phyloP scores from a whole-genome alignment of 1,140 invertebrate genomes.

The Acromyrmex echinatior region DNA sequence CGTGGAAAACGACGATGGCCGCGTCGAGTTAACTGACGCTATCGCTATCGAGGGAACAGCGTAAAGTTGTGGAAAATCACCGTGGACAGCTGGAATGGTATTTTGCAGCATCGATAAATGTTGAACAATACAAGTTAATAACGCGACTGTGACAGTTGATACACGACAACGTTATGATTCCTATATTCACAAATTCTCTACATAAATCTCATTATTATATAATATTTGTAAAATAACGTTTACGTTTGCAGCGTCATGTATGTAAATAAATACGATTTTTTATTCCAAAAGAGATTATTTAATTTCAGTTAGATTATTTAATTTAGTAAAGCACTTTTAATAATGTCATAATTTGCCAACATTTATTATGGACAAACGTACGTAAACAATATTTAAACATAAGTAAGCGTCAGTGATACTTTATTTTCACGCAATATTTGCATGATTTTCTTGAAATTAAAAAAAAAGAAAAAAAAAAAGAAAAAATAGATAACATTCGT shows the following conservation, averaged over 20 bases:
- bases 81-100: not conserved
- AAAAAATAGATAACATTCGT: not conserved
- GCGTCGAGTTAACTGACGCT: slow-evolving; percentile 7
- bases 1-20: slow-evolving; percentile 26
- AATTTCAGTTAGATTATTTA: slow-evolving; percentile 23
- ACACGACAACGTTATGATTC: not conserved
- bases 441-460: not conserved
- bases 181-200: not conserved
- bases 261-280: not conserved
- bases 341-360: not conserved
- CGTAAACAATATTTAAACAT: slow-evolving; percentile 22
- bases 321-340: slow-evolving; percentile 12
- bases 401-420: not conserved
- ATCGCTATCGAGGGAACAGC: not conserved
- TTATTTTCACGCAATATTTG: not conserved
- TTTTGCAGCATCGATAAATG: not conserved
- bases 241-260: not conserved
- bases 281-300: not conserved
- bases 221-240: slow-evolving; percentile 17
- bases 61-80: slow-evolving; percentile 10
- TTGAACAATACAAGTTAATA: slow-evolving; percentile 27
- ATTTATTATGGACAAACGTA: too few relatives aligned
- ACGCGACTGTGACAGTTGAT: not conserved
- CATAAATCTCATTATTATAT: not conserved
- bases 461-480: not conserved